A percentile compares a stretch with the other conserved stretches of the same genome.
Evolutionary conservation across 2,113 vertebrate species (phyloP).

Genomic region (Petroica traversi): DNA sequence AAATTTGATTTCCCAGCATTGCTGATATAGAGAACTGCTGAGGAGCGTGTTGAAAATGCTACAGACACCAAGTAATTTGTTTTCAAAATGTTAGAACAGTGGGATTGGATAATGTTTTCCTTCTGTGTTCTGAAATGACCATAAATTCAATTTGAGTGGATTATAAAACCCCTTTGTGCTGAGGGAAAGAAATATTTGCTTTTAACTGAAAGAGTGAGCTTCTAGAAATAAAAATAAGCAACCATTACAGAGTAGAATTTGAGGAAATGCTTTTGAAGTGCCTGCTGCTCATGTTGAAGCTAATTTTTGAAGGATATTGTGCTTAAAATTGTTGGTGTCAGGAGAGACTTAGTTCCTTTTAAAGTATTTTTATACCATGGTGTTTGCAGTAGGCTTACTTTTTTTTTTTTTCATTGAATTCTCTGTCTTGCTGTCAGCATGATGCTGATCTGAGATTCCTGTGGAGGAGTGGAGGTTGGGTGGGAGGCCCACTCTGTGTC

Average conservation of each 20-base stretch:
- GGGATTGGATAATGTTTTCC: neutral
- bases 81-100: neutral
- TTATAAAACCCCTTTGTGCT: neutral
- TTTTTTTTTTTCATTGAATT: neutral
- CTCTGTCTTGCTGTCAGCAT: neutral
- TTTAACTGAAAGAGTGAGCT: neutral
- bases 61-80: neutral
- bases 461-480: neutral
- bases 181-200: neutral
- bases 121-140: neutral
- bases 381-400: neutral
- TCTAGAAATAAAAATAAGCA: neutral
- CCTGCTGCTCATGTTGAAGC: neutral
- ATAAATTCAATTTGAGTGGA: neutral
- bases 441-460: neutral
- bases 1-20: neutral
- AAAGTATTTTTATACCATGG: rapidly evolving
- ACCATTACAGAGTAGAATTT: neutral
- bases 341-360: neutral
- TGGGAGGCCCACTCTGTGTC: neutral
- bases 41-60: neutral
- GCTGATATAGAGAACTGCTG: neutral
- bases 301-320: neutral
- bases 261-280: neutral
- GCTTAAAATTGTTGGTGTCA: neutral